Percentiles rank a stretch among this genome's conserved stretches.
phyloP scores from a whole-genome alignment of 2,888 invertebrate genomes.

The Caenorhabditis sinica region DNA sequence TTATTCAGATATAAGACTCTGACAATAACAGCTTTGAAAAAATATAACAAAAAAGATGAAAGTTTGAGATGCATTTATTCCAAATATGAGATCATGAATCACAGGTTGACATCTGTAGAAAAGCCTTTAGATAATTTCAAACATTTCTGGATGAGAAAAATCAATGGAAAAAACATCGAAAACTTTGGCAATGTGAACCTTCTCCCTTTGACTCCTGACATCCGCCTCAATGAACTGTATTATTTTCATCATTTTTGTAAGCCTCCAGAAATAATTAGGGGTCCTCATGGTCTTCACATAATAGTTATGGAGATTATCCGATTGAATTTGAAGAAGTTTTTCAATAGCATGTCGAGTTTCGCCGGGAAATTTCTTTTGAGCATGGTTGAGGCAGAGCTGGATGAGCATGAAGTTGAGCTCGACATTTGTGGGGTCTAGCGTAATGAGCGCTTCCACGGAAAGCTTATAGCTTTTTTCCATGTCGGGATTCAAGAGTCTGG shows the following conservation, averaged over 20 bases:
- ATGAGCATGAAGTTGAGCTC: slow-evolving; percentile 67
- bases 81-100: background rate
- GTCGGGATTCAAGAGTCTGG: slow-evolving; percentile 20
- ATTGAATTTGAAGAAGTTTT: slow-evolving; percentile 42
- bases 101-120: too few species aligned
- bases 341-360: slow-evolving; percentile 34
- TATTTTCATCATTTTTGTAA: slow-evolving; percentile 67
- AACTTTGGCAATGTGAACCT: slow-evolving; percentile 7
- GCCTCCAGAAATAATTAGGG: slow-evolving; percentile 64
- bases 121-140: slow-evolving; percentile 2
- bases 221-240: slow-evolving; percentile 62
- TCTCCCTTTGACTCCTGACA: slow-evolving; percentile 17
- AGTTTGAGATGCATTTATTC: background rate
- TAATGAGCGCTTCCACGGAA: slow-evolving; percentile 13
- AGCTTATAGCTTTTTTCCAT: background rate
- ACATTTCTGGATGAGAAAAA: slow-evolving; percentile 55
- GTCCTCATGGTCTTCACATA: slow-evolving; percentile 53
- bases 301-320: slow-evolving; percentile 63
- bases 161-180: slow-evolving; percentile 36
- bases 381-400: slow-evolving; percentile 58
- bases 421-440: slow-evolving; percentile 42
- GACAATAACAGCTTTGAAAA: too few species aligned
- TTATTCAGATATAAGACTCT: too few species aligned
- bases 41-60: too few species aligned
- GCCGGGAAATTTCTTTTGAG: slow-evolving; percentile 44